A percentile compares a stretch with the other conserved stretches of the same genome.
These are phyloP conservation scores for Sciurus vulgaris DNA, from an alignment of 2,797 vertebrate species.

Conservation along the genomic window DNA sequence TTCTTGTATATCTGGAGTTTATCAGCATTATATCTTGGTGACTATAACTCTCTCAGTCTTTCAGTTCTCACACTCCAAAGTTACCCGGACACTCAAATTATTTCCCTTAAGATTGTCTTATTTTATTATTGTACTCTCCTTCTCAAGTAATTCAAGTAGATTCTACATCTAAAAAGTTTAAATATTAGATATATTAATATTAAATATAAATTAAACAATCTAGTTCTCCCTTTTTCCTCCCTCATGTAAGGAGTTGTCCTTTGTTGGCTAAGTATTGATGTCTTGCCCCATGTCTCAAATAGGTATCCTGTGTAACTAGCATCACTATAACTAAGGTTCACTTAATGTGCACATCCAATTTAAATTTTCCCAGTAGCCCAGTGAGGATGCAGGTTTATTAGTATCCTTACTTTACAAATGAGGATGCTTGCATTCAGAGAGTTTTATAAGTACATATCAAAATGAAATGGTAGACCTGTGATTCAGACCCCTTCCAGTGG, in stretches of 20 bases:
- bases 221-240: background rate
- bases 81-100: background rate
- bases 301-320: background rate
- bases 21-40: background rate
- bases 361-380: background rate
- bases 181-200: background rate
- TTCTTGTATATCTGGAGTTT: background rate
- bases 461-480: background rate
- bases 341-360: background rate
- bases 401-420: background rate
- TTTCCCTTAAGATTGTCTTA: background rate
- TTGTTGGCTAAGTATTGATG: background rate
- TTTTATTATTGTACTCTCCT: background rate
- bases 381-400: background rate
- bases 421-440: background rate
- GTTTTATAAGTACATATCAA: background rate
- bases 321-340: background rate
- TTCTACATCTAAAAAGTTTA: background rate
- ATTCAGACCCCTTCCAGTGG: background rate
- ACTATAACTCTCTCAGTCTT: background rate
- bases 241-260: background rate
- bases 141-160: slow-evolving; percentile 21
- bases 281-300: background rate
- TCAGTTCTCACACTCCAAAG: background rate
- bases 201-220: background rate